Conservation (phyloP, 2,113 vertebrate species). For the Amphiprion ocellaris region DNA sequence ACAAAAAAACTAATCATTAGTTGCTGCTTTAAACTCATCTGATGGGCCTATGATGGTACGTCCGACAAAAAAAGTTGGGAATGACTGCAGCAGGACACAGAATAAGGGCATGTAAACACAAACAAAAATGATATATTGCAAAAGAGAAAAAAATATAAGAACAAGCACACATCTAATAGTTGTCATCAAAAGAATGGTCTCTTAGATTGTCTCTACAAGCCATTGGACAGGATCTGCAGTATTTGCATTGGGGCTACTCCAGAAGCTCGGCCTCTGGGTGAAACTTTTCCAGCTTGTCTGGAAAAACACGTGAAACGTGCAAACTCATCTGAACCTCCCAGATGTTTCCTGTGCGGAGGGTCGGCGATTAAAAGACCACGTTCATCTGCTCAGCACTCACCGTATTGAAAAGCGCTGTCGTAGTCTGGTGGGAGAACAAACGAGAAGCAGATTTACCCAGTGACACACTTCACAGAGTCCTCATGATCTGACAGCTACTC, state of each 20-base stretch:
- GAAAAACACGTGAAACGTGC: constrained; percentile 62
- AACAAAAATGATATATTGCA: too few relatives aligned
- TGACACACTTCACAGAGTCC: constrained; percentile 55
- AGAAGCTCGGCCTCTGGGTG: constrained; percentile 45
- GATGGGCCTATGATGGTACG: too few relatives aligned
- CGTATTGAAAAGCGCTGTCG: constrained; percentile 84
- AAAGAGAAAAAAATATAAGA: neutral
- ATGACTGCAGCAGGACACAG: too few relatives aligned
- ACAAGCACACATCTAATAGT: neutral
- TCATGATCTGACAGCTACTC: constrained; percentile 45
- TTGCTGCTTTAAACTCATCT: too few relatives aligned
- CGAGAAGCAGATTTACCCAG: constrained; percentile 49
- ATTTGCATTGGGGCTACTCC: constrained; percentile 34
- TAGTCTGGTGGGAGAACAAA: constrained; percentile 69
- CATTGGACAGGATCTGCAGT: constrained; percentile 14
- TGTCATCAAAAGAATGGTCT: neutral
- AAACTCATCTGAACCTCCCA: constrained; percentile 57
- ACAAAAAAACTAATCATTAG: too few relatives aligned
- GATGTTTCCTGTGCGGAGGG: constrained; percentile 71
- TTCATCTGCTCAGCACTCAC: constrained; percentile 75
- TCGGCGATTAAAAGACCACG: constrained; percentile 20
- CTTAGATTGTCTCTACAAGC: neutral
- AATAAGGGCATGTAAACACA: too few relatives aligned
- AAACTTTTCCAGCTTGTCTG: constrained; percentile 67
- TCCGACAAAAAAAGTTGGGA: too few relatives aligned